A percentile compares a stretch with the other conserved stretches of the same genome.
phyloP scores from a whole-genome alignment of 2,888 invertebrate genomes.

The Cephonodes hylas region DNA sequence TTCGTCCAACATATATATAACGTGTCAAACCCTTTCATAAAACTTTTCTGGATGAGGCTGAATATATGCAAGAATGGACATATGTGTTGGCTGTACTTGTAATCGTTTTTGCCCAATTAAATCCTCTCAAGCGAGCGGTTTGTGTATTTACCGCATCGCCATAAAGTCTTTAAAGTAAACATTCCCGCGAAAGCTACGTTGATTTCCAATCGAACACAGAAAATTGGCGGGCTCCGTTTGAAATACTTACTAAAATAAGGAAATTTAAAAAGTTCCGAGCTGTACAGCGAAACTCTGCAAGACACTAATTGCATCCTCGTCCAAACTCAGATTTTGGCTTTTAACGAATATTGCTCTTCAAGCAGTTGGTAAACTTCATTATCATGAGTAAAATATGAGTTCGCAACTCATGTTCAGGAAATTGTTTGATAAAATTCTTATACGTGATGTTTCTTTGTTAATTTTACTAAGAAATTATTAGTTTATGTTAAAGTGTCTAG shows the following conservation, averaged over 20 bases:
- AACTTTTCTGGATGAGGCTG: too few species aligned
- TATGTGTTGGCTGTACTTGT: too few species aligned
- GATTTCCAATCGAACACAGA: background rate
- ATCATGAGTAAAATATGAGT: conserved; percentile 22
- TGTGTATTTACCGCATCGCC: background rate
- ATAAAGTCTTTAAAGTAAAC: background rate
- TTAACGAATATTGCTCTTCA: conserved; percentile 34
- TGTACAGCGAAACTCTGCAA: conserved; percentile 22
- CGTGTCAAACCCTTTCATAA: too few species aligned
- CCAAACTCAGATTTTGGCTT: conserved; percentile 31
- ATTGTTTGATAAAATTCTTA: background rate
- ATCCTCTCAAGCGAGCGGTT: too few species aligned
- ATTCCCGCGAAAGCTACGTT: background rate
- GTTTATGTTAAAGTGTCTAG: background rate
- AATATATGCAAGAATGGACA: too few species aligned
- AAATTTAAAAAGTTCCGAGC: conserved; percentile 19
- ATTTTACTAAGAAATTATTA: background rate
- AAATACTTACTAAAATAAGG: conserved; percentile 13
- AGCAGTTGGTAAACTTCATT: conserved; percentile 30
- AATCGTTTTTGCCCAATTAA: too few species aligned
- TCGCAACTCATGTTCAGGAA: conserved; percentile 3
- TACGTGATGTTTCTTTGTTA: background rate
- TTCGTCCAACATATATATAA: too few species aligned
- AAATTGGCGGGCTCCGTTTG: background rate
- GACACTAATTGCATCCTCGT: conserved; percentile 39